These are phyloP conservation scores for Chrysomela aeneicollis DNA, from an alignment of 2,888 invertebrate species.

Conservation along the genomic window DNA sequence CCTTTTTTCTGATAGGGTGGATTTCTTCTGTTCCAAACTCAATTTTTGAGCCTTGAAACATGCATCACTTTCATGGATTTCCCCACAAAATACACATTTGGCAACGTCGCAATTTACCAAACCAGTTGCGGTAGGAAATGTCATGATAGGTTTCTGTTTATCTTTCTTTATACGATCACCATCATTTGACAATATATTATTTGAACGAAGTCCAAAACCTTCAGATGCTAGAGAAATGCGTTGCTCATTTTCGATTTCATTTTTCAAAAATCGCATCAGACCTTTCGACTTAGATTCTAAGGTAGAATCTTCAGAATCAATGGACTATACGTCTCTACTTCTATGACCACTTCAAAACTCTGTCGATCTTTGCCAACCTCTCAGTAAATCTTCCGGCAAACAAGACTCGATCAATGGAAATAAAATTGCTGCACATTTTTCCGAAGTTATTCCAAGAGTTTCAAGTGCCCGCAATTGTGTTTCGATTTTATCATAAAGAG, in stretches of 20 bases:
- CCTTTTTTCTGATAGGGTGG: conserved; percentile 23
- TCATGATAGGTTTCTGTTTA: no score
- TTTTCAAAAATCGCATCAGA: conserved; percentile 38
- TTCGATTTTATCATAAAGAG: conserved; percentile 46
- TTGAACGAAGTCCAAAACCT: conserved; percentile 28
- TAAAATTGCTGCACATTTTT: conserved; percentile 45
- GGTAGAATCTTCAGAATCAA: no score
- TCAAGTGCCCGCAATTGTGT: conserved; percentile 46
- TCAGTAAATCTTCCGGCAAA: conserved; percentile 43
- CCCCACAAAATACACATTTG: conserved; percentile 35
- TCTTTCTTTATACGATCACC: no score
- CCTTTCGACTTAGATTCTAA: conserved; percentile 19
- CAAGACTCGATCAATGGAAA: conserved; percentile 49
- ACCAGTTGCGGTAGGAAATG: conserved; percentile 30
- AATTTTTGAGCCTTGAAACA: conserved; percentile 35
- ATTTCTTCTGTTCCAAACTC: conserved; percentile 8
- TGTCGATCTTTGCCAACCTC: conserved; percentile 42
- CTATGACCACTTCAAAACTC: no score
- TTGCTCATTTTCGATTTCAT: conserved; percentile 46
- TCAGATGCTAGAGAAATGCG: conserved; percentile 35
- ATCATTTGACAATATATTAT: no score
- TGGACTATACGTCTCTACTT: no score
- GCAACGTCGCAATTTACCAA: conserved; percentile 30
- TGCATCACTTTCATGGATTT: conserved; percentile 32
- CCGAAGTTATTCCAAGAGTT: conserved; percentile 41